Evolutionary conservation across 1,140 invertebrate species (phyloP).

Genomic region (silkworm (Bombyx mori)): ASM3026992v2 NC_085112.1:7327501-7328000

Average conservation of each 20-base stretch:
- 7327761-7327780: conserved; percentile 13
- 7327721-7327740: no score
- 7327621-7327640: no score
- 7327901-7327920: conserved; percentile 41
- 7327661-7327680: conserved; percentile 2
- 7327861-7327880: conserved; percentile 36
- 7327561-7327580: no score
- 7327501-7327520: no score
- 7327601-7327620: no score
- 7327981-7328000: conserved; percentile 23
- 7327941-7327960: conserved; percentile 46
- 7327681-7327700: no score
- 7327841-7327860: conserved; percentile 31
- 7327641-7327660: conserved; percentile 9
- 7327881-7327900: conserved; percentile 38
- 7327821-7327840: conserved; percentile 28
- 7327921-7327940: conserved; percentile 54
- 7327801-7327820: conserved; percentile 42
- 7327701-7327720: no score
- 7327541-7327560: no score
- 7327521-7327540: no score
- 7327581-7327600: no score
- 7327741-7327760: no score
- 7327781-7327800: conserved; percentile 51
- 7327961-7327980: conserved; percentile 39